Percentiles rank a stretch among this genome's conserved stretches.
These are phyloP conservation scores for Toxotes jaculatrix DNA, from an alignment of 2,113 vertebrate species.

Conservation along the genomic window DNA sequence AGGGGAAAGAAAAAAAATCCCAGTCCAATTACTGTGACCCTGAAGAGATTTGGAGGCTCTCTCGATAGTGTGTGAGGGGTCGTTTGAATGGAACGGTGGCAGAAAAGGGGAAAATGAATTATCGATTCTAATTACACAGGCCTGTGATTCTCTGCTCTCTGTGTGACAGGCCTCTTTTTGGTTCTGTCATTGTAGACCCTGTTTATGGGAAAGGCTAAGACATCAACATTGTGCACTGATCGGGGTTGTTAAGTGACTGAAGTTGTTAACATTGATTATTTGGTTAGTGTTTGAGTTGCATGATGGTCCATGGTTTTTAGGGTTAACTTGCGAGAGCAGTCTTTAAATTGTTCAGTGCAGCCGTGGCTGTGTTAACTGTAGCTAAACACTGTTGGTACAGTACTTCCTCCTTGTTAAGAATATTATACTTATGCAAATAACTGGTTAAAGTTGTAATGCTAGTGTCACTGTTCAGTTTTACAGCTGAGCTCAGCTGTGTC, in stretches of 20 bases:
- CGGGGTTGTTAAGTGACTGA: slow-evolving; percentile 56
- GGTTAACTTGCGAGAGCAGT: slow-evolving; percentile 29
- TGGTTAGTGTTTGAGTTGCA: slow-evolving; percentile 61
- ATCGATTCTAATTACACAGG: slow-evolving; percentile 85
- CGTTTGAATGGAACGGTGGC: slow-evolving; percentile 81
- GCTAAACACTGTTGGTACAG: not conserved
- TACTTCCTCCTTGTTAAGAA: not conserved
- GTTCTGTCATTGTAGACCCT: slow-evolving; percentile 60
- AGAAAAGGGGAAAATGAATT: slow-evolving; percentile 84
- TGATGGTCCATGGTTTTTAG: slow-evolving; percentile 27
- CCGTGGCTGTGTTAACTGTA: not conserved
- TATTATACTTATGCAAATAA: not conserved
- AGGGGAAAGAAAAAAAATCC: slow-evolving; percentile 56
- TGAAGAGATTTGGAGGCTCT: slow-evolving; percentile 75
- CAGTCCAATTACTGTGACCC: slow-evolving; percentile 77
- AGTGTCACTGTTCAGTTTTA: slow-evolving; percentile 20
- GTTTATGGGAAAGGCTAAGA: slow-evolving; percentile 64
- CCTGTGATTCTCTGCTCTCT: slow-evolving; percentile 58
- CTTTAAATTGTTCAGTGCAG: slow-evolving; percentile 13
- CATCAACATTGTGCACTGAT: slow-evolving; percentile 54
- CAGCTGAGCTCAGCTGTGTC: slow-evolving; percentile 37
- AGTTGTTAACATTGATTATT: slow-evolving; percentile 74
- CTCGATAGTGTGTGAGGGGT: slow-evolving; percentile 51
- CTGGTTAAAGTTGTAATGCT: slow-evolving; percentile 21
- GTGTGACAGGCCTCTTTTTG: slow-evolving; percentile 60